phyloP scores from a whole-genome alignment of 1,140 invertebrate species.

The Zelostemma sp. region DNA sequence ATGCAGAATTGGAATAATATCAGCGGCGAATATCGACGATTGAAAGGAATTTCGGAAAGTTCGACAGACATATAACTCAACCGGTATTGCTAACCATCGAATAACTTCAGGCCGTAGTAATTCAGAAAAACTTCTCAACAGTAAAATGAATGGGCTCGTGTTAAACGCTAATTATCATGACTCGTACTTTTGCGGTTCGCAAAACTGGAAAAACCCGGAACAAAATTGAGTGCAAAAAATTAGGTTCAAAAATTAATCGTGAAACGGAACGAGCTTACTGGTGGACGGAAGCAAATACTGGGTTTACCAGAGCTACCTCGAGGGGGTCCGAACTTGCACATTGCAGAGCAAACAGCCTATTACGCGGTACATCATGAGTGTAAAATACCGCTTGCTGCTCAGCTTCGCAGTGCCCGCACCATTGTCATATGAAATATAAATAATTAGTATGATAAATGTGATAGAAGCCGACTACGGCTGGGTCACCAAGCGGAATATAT shows the following conservation, averaged over 20 bases:
- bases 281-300: slow-evolving; percentile 11
- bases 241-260: slow-evolving; percentile 1
- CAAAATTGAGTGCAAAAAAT: too few species aligned
- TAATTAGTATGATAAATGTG: slow-evolving; percentile 62
- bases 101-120: slow-evolving; percentile 37
- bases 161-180: too few species aligned
- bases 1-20: slow-evolving; percentile 41
- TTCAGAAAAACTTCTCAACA: slow-evolving; percentile 44
- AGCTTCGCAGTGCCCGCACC: slow-evolving; percentile 30
- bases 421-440: slow-evolving; percentile 59
- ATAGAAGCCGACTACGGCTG: slow-evolving; percentile 49
- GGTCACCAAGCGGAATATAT: slow-evolving; percentile 53
- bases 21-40: slow-evolving; percentile 37
- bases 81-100: slow-evolving; percentile 12
- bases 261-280: background rate
- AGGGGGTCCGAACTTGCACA: slow-evolving; percentile 3
- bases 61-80: slow-evolving; percentile 20
- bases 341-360: slow-evolving; percentile 16
- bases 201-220: too few species aligned
- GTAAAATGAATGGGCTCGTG: too few species aligned
- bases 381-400: slow-evolving; percentile 53
- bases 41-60: slow-evolving; percentile 32
- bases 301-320: slow-evolving; percentile 5
- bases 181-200: too few species aligned
- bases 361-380: slow-evolving; percentile 38